These are phyloP conservation scores for Microcebus murinus DNA, from an alignment of 2,113 vertebrate genomes.

Conservation along the genomic window DNA sequence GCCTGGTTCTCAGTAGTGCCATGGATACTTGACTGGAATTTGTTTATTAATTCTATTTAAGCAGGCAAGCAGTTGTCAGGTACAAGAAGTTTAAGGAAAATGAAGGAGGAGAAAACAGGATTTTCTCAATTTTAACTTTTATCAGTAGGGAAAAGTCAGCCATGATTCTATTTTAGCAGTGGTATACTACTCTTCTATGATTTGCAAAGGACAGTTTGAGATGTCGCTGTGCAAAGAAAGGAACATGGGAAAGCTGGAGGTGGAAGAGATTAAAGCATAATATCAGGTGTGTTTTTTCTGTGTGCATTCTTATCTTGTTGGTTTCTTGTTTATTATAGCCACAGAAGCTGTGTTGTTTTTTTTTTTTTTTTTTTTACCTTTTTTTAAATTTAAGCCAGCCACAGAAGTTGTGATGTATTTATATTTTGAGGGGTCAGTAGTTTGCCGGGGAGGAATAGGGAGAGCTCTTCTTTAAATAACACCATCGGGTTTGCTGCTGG, in stretches of 20 bases:
- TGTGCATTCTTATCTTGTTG: no score
- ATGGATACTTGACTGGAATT: not conserved
- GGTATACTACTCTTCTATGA: not conserved
- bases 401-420: not conserved
- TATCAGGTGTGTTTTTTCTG: not conserved
- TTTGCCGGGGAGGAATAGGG: not conserved
- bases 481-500: not conserved
- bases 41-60: not conserved
- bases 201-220: not conserved
- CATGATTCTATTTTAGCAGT: not conserved
- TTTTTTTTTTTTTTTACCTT: no score
- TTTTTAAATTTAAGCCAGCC: no score
- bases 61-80: not conserved
- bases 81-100: not conserved
- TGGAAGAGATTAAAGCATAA: not conserved
- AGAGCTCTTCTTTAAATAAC: not conserved
- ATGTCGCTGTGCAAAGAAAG: not conserved
- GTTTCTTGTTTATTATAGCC: not conserved
- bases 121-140: slow-evolving; percentile 14
- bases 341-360: no score
- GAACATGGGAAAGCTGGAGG: no score
- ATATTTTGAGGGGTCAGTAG: not conserved
- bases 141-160: not conserved
- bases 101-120: not conserved
- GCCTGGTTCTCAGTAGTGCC: not conserved